A percentile compares a stretch with the other conserved stretches of the same genome.
Conservation (phyloP, 2,888 invertebrate species). For the Tridacna gigas region DNA sequence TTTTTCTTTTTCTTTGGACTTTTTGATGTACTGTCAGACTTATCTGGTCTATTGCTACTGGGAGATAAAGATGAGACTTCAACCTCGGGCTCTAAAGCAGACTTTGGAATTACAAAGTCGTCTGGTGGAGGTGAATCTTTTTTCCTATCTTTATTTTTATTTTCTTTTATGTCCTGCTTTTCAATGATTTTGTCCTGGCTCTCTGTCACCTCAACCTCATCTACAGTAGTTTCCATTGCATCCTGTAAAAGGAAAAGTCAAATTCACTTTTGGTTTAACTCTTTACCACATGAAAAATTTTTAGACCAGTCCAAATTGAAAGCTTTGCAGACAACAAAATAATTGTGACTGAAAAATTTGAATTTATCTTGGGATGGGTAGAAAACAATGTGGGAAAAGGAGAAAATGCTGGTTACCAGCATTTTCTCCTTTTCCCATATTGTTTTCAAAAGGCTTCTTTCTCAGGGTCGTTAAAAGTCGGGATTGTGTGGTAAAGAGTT, state of each 20-base stretch:
- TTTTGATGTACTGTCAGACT: conserved; percentile 54
- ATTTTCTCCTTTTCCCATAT: no score
- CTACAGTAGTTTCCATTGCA: conserved; percentile 60
- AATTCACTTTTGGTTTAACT: no score
- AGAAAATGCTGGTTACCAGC: no score
- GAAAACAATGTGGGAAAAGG: no score
- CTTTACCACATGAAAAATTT: no score
- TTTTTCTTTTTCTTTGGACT: conserved; percentile 68
- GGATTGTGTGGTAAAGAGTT: no score
- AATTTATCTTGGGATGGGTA: no score
- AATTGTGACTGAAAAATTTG: no score
- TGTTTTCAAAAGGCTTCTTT: no score
- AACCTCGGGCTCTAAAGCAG: conserved; percentile 45
- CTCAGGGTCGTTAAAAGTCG: no score
- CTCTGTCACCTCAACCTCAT: conserved; percentile 35
- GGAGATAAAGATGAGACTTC: conserved; percentile 24
- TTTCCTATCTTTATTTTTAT: conserved; percentile 40
- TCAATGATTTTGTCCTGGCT: conserved; percentile 58
- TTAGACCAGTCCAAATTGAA: no score
- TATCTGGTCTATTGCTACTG: conserved; percentile 34
- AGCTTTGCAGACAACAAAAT: no score
- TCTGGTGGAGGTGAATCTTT: conserved; percentile 50
- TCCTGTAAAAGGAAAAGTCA: conserved; percentile 32
- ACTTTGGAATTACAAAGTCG: conserved; percentile 46
- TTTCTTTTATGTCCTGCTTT: neutral